Evolutionary conservation across 2,888 invertebrate genomes (phyloP), one percentile per base, ranked within the genome.

Genomic region (Acrobasis suavella): DNA sequence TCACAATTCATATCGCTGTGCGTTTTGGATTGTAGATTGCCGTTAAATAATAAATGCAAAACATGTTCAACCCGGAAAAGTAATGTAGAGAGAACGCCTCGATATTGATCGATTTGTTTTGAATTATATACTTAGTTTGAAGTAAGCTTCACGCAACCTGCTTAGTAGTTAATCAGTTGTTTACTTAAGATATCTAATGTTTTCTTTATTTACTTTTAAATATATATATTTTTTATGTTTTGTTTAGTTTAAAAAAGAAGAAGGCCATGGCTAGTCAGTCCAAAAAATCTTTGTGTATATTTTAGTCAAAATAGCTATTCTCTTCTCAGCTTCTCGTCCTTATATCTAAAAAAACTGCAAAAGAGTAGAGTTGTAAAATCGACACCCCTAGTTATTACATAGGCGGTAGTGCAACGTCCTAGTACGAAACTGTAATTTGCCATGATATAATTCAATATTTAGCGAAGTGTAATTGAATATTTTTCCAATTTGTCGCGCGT

Each of bases 401-500:
- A 38, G 32, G 49, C 54, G 32, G 38, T 49, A 81, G 77, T 78
- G 76, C 80, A 74, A 78, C 78, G 74, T 81, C 85, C 83, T 80
- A 78, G 78, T 84, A 86, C 83, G 83, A 87, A 87, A 89, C 87
- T 89, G 89, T 91, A 88, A 91, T 91, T 90, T 89, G 83, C 90
- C 82, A 83, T 86, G 89, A 89, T 88, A 91, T 92, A 92, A 92
- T 91, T 89, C 89, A 88, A 92, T 92, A 91, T 91, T 91, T 86
- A 89, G 91, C 89, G 83, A 83, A 86, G 80, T 89, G 89, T 92
- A 92, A 92, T 92, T 91, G 91, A 92, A 92, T 92, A 92, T 92
- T 92, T 92, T 92, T 92, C 91, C 92, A 92, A 92, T 92, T 92
- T 92, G 92, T 90, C 88, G 89, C 87, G 85, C 86, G 90, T 91